A percentile compares a stretch with the other conserved stretches of the same genome.
Conservation (phyloP, 2,888 invertebrate genomes). For the Schizaphis graminum region DNA sequence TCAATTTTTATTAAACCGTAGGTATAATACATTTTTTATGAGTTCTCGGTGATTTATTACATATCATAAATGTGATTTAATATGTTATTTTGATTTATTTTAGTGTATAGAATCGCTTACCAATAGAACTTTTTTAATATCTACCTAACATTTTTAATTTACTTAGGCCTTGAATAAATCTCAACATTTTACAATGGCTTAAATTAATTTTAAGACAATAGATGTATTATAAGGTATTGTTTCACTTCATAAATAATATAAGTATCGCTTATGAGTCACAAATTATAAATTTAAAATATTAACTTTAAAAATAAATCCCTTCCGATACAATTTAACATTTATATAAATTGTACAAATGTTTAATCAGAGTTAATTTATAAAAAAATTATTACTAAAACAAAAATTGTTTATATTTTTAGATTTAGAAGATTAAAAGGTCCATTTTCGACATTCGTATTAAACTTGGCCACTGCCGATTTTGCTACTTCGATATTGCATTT, state of each 20-base stretch:
- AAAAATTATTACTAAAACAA: neutral
- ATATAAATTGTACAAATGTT: neutral
- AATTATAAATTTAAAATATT: neutral
- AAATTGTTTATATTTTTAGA: constrained; percentile 67
- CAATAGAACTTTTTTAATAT: neutral
- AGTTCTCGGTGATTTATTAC: neutral
- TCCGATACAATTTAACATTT: neutral
- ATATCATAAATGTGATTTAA: neutral
- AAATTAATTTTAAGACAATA: neutral
- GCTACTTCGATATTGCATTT: constrained; percentile 70
- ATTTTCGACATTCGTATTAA: constrained; percentile 70
- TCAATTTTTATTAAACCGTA: too few species aligned
- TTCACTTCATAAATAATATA: neutral
- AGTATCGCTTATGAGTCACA: neutral
- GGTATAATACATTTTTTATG: neutral
- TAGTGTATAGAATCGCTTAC: neutral
- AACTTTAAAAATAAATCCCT: neutral
- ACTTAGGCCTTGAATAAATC: neutral
- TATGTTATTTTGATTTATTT: neutral
- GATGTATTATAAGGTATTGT: neutral
- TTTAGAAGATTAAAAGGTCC: constrained; percentile 70
- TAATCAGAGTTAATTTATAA: neutral
- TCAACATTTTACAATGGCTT: neutral
- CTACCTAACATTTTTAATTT: neutral
- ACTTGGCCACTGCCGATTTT: constrained; percentile 71